A percentile compares a stretch with the other conserved stretches of the same genome.
These are phyloP conservation scores for Drosophila quinaria DNA, from an alignment of 2,888 invertebrate genomes.

Conservation along the genomic window DNA sequence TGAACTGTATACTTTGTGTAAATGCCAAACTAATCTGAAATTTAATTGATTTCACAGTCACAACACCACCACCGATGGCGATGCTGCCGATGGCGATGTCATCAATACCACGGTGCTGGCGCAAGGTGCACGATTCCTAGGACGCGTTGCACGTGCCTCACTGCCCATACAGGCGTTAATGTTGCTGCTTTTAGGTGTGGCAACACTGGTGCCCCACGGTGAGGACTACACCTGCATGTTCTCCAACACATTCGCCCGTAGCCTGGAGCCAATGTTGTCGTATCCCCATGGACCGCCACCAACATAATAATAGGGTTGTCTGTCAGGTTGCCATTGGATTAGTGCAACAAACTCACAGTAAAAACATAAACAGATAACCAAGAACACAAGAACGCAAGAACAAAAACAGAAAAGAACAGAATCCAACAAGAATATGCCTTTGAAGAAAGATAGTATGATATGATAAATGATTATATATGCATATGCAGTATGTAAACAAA, in stretches of 20 bases:
- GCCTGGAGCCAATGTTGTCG: conserved; percentile 94
- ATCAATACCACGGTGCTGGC: conserved; percentile 89
- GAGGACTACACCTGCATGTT: conserved; percentile 94
- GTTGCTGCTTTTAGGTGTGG: conserved; percentile 96
- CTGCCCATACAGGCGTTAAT: conserved; percentile 97
- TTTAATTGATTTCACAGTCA: conserved; percentile 19
- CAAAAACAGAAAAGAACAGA: conserved; percentile 11
- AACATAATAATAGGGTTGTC: conserved; percentile 87
- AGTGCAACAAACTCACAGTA: conserved; percentile 52
- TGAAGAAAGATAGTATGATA: conserved; percentile 24
- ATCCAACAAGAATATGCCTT: conserved; percentile 60
- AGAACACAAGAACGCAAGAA: conserved; percentile 8
- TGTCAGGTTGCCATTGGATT: conserved; percentile 52
- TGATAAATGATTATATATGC: conserved; percentile 6
- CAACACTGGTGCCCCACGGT: conserved; percentile 95
- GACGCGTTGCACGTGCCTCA: conserved; percentile 95
- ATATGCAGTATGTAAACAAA: conserved; percentile 43
- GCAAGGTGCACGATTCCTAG: conserved; percentile 93
- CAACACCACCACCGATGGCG: conserved; percentile 70
- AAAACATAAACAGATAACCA: conserved; percentile 4
- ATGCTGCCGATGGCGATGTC: conserved; percentile 86
- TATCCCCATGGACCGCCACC: conserved; percentile 98
- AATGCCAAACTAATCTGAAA: conserved; percentile 14
- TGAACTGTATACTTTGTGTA: neutral
- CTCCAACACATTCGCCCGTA: conserved; percentile 92